Base-by-base conservation (phyloP, 1,140 invertebrate species). In the honey bee (Apis mellifera) region DNA sequence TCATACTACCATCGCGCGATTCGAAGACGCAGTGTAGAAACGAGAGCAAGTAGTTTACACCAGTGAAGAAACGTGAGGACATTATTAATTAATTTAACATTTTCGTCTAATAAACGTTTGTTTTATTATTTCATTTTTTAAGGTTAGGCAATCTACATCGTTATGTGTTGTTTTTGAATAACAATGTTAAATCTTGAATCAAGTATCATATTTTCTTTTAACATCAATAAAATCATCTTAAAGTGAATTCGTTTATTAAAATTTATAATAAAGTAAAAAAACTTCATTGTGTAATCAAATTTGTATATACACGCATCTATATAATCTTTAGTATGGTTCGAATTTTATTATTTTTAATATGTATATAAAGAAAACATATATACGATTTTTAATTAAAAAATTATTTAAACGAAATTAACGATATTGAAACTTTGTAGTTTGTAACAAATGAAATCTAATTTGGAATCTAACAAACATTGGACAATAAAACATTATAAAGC, bases 21-120 rank as follows among this genome's bases (percentile, higher is more conserved):
- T 52, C 64, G 32, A 57, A 66, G n/a, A 65, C 66, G n/a, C 52
- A 57, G 60, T 81, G 71, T 54, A 50, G 52, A 50, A 65, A 81
- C n/a, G 19, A 75, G 48, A 73, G 72, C 59, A 32, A 81, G 54
- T 52, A 55, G 54, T 59, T 54, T 48, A 15, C 17, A 15, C 9
- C 5, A 74, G 70, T 74, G 60, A 74, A 65, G 19, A 12, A 32
- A 48, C 15, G 4, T 68, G 13, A 55, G 11, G 17, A 50, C 48
- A 50, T 73, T 64, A 3, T 13, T 21, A 5, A 23, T 55, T 23
- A 9, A 62, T 74, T n/a, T n/a, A 60, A 55, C 21, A 21, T 59
- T 78, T 59, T 13, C 55, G 15, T 42, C 17, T 12, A 17, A 32
- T 21, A 3, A 3, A 50, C 57, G 9, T 64, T 13, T 50, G 0